Evolutionary conservation across 2,797 vertebrate species (phyloP).

Genomic region (Euthynnus affinis): DNA sequence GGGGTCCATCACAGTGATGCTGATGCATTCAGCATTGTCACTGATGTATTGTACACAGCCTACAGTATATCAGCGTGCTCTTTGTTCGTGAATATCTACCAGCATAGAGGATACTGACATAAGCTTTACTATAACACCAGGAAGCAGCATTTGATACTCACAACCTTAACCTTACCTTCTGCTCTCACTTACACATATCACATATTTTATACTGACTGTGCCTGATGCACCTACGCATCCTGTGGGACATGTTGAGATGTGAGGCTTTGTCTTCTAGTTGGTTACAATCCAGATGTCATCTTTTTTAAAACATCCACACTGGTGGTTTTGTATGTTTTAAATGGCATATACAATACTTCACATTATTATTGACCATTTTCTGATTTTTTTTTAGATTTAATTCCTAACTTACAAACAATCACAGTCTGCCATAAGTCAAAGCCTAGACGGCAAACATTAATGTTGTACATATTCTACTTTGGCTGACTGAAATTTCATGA

Average conservation of each 20-base stretch:
- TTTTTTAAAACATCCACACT: no score
- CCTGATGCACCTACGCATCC: background rate
- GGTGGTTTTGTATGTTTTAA: no score
- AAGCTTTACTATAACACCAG: constrained; percentile 14
- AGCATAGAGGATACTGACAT: background rate
- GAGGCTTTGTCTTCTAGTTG: no score
- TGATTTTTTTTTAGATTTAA: no score
- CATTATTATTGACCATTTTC: no score
- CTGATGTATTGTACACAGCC: constrained; percentile 18
- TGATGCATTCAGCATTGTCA: constrained; percentile 33
- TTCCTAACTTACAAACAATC: background rate
- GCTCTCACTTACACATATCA: constrained; percentile 15
- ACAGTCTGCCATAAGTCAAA: background rate
- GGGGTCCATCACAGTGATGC: constrained; percentile 38
- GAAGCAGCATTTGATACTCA: constrained; percentile 13
- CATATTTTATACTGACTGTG: background rate
- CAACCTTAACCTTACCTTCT: background rate
- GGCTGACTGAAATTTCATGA: background rate
- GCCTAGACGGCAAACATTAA: no score
- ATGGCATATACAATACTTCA: no score
- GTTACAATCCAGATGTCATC: no score
- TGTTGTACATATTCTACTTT: no score
- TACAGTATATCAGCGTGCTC: background rate
- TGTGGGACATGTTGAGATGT: no score
- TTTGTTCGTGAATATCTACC: no score